Conservation (phyloP, 92 coral and sea anemone species). For the Phenganax stokvisi region DNA sequence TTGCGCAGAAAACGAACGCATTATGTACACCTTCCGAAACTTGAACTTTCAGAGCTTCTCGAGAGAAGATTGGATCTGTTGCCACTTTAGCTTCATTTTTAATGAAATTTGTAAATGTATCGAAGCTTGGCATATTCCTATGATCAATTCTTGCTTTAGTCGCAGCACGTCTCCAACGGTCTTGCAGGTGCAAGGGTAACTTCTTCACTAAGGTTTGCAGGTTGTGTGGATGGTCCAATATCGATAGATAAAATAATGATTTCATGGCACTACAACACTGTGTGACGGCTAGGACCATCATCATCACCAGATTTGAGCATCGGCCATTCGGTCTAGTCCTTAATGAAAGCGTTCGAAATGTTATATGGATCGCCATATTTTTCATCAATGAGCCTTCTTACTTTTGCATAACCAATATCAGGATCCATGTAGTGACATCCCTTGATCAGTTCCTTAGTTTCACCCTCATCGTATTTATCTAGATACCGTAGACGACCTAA, state of each 20-base stretch:
- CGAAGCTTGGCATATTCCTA: conserved; percentile 1
- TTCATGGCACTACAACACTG: conserved; percentile 43
- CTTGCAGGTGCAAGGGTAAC: conserved; percentile 34
- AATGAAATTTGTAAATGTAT: conserved; percentile 29
- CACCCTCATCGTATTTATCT: conserved; percentile 48
- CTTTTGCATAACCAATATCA: conserved; percentile 38
- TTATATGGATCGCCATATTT: conserved; percentile 55
- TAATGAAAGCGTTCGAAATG: conserved; percentile 43
- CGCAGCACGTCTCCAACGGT: conserved; percentile 40
- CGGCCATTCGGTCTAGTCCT: conserved; percentile 45
- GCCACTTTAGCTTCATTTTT: conserved; percentile 35
- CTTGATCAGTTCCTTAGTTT: conserved; percentile 52
- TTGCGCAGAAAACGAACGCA: too few species aligned
- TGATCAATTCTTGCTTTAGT: background rate
- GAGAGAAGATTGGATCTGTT: conserved; percentile 37
- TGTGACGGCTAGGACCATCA: conserved; percentile 24
- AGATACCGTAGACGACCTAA: conserved; percentile 40
- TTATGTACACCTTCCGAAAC: background rate
- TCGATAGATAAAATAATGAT: conserved; percentile 26
- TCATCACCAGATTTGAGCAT: conserved; percentile 40
- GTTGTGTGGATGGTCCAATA: conserved; percentile 46
- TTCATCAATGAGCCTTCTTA: conserved; percentile 40
- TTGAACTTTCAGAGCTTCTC: conserved; percentile 26
- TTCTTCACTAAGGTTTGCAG: conserved; percentile 25
- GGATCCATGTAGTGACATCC: conserved; percentile 46